Conservation (phyloP, 2,888 invertebrate genomes). For the Julus scanicus region DNA sequence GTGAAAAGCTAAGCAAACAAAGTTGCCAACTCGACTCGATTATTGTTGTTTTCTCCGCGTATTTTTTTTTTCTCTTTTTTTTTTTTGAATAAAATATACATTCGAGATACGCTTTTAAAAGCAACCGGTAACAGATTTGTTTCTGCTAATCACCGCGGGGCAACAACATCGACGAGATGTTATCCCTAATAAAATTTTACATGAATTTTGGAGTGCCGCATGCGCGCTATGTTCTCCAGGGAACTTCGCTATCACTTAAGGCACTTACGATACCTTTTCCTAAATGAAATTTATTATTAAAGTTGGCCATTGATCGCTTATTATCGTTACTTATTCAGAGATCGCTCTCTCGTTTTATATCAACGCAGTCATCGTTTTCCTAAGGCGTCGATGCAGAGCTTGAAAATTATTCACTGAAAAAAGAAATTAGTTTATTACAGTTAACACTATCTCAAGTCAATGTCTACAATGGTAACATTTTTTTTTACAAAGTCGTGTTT, state of each 20-base stretch:
- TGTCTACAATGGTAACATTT: no score
- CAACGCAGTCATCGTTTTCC: background rate
- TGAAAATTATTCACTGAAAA: no score
- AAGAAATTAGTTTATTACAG: no score
- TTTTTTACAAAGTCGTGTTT: no score
- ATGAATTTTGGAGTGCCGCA: background rate
- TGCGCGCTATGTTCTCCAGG: constrained; percentile 25
- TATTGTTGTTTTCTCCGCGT: background rate
- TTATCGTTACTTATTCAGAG: constrained; percentile 33
- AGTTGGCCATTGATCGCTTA: constrained; percentile 33
- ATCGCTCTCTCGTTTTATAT: constrained; percentile 6
- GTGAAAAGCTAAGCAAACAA: constrained; percentile 48
- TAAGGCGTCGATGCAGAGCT: background rate
- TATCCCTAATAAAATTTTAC: constrained; percentile 48
- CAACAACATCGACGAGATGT: constrained; percentile 45
- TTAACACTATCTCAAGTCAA: no score
- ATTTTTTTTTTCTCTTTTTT: background rate
- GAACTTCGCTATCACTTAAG: constrained; percentile 20
- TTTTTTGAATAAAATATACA: no score
- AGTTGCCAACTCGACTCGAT: constrained; percentile 46
- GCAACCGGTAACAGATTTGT: constrained; percentile 42
- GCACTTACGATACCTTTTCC: constrained; percentile 26
- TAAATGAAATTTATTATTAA: constrained; percentile 33
- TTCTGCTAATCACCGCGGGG: constrained; percentile 43
- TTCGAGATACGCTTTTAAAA: background rate